phyloP scores from a whole-genome alignment of 2,797 vertebrate species.

The Sitta carolinensis region DNA sequence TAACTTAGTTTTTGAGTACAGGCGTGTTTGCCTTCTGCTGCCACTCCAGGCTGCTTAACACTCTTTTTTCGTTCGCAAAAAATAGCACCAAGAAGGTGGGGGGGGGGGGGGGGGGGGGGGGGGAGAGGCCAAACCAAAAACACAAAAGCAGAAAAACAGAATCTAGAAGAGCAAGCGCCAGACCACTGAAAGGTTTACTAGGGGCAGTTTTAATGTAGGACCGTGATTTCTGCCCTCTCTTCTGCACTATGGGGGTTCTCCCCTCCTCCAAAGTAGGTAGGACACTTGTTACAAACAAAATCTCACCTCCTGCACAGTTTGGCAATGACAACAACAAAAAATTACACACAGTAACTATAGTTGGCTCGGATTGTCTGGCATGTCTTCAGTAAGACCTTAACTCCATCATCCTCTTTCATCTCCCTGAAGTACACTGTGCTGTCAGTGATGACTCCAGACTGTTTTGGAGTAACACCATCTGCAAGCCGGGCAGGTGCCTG shows the following conservation, averaged over 20 bases:
- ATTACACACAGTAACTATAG: background rate
- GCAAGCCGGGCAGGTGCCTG: conserved; percentile 19
- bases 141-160: background rate
- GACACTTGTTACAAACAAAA: background rate
- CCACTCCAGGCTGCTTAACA: background rate
- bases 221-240: background rate
- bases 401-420: background rate
- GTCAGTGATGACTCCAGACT: background rate
- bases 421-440: background rate
- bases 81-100: background rate
- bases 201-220: background rate
- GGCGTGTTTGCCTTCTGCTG: background rate
- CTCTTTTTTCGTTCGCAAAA: background rate
- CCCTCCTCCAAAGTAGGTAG: background rate
- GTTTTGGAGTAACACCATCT: conserved; percentile 38
- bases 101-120: rapidly evolving
- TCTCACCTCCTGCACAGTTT: background rate
- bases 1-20: background rate
- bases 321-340: background rate
- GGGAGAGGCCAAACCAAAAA: background rate
- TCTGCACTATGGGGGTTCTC: background rate
- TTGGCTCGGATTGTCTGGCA: background rate
- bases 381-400: background rate
- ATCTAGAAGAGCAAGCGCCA: background rate
- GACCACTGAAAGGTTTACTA: background rate